Conservation (phyloP, 1,140 invertebrate species). For the Sarcophaga peregrina region DNA sequence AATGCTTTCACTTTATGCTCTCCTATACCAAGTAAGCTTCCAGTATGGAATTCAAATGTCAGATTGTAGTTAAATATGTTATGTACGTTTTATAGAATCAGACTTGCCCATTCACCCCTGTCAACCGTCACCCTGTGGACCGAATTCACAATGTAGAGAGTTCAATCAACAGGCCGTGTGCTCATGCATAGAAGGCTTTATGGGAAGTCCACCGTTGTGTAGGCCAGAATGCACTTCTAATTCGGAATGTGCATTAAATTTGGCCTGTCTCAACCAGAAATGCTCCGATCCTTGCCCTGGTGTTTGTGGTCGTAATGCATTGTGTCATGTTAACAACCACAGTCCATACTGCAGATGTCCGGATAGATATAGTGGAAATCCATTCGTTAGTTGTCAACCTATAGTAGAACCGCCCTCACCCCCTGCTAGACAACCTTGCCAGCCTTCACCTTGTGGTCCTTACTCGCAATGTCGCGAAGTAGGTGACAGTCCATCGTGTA, state of each 20-base stretch:
- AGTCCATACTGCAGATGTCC: constrained; percentile 73
- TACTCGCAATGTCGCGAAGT: constrained; percentile 76
- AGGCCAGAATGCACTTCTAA: constrained; percentile 75
- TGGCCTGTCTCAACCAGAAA: constrained; percentile 76
- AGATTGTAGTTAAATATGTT: constrained; percentile 72
- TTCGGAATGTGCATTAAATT: constrained; percentile 76
- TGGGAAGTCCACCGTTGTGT: constrained; percentile 82
- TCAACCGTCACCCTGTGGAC: constrained; percentile 74
- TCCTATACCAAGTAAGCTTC: constrained; percentile 74
- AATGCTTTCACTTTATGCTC: constrained; percentile 78
- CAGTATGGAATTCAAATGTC: constrained; percentile 25
- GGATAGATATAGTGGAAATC: constrained; percentile 73
- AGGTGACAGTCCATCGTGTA: constrained; percentile 74
- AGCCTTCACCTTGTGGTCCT: constrained; percentile 80
- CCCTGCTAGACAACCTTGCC: constrained; percentile 75
- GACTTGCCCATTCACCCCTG: constrained; percentile 69
- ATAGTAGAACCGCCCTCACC: constrained; percentile 72
- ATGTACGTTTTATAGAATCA: constrained; percentile 56
- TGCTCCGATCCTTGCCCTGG: constrained; percentile 80
- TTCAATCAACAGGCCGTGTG: constrained; percentile 75
- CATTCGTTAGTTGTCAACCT: constrained; percentile 72
- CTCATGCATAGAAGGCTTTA: constrained; percentile 76
- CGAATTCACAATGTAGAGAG: constrained; percentile 79
- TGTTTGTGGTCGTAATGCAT: constrained; percentile 72
- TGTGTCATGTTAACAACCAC: constrained; percentile 73